Evolutionary conservation across 1,140 invertebrate species (phyloP), one percentile per base, ranked within the genome.

Genomic region (Hylyphantes graminicola): DNA sequence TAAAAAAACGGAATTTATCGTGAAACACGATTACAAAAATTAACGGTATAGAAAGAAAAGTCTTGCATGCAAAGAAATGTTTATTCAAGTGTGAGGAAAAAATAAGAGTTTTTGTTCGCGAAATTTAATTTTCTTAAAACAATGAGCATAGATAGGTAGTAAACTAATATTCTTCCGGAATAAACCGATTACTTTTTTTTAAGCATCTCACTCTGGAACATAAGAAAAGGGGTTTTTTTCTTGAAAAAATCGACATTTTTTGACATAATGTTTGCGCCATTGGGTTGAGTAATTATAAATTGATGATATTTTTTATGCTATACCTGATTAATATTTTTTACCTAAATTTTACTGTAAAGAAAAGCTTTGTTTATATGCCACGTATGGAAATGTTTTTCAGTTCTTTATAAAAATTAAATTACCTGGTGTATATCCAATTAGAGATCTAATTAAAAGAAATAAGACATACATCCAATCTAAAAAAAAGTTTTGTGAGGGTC

Each of bases 111-210:
- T 54, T 78, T 21, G 3, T 54, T 61, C 63, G 73, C 19, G 55
- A 75, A 75, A 83, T 74, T 83, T 83, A 73, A 83, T 74, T 83
- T 74, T 72, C 59, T 54, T 83, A 75, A 83, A 53, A 83, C 80
- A 83, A 81, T 74, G 54, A 50, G 65, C 35, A n/a, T n/a, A 2
- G 35, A 35, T 35, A 35, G 35, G 55, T 19, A 63, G 55, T 74
- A 65, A 83, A 55, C 51, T 35, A 65, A 65, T 54, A 65, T 78
- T 78, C 48, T 74, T 35, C 53, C 21, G 11, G 54, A 65, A 78
- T 78, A 77, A 9, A 17, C 55, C 55, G 61, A 54, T 64, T 73
- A 5, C 7, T 17, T 61, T 73, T 63, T 72, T 7, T 21, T 54
- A 35, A 35, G 35, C 5, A 35, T 35, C 35, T 35, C 35, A 35